Percentiles rank a stretch among this genome's conserved stretches.
These are phyloP conservation scores for Platyrinchus mystaceus DNA, from an alignment of 2,797 vertebrate species.

Conservation along the genomic window DNA sequence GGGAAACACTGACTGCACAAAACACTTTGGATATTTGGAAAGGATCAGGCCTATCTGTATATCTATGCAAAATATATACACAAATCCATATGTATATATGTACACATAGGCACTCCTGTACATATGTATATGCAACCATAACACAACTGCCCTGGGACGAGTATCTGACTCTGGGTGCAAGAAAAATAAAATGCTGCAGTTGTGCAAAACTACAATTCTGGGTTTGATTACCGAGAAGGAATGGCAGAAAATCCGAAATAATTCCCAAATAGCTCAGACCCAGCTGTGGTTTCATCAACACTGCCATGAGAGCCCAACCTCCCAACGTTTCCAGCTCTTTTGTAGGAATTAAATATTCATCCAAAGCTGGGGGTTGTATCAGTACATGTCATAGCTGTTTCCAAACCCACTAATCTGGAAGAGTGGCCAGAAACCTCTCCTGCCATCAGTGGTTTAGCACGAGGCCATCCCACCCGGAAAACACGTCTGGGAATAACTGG, in stretches of 20 bases:
- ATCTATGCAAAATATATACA: constrained; percentile 75
- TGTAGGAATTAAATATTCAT: not conserved
- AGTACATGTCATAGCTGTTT: not conserved
- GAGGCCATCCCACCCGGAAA: not conserved
- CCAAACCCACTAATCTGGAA: not conserved
- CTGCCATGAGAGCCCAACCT: not conserved
- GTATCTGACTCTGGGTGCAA: constrained; percentile 14
- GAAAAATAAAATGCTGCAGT: not conserved
- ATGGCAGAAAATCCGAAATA: not conserved
- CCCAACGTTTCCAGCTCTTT: not conserved
- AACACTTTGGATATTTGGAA: constrained; percentile 23
- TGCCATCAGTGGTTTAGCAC: not conserved
- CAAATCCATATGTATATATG: constrained; percentile 72
- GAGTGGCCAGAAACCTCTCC: not conserved
- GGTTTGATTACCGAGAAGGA: not conserved
- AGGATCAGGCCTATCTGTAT: constrained; percentile 52
- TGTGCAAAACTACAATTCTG: constrained; percentile 39
- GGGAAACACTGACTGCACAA: constrained; percentile 62
- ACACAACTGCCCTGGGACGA: constrained; percentile 23
- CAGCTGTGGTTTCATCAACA: not conserved
- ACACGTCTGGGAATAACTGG: not conserved
- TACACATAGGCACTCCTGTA: constrained; percentile 70
- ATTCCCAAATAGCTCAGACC: constrained; percentile 26
- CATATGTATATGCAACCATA: constrained; percentile 50
- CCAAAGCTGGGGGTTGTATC: not conserved